Conservation (phyloP, 2,888 invertebrate species). For the Crossocerus cetratus region DNA sequence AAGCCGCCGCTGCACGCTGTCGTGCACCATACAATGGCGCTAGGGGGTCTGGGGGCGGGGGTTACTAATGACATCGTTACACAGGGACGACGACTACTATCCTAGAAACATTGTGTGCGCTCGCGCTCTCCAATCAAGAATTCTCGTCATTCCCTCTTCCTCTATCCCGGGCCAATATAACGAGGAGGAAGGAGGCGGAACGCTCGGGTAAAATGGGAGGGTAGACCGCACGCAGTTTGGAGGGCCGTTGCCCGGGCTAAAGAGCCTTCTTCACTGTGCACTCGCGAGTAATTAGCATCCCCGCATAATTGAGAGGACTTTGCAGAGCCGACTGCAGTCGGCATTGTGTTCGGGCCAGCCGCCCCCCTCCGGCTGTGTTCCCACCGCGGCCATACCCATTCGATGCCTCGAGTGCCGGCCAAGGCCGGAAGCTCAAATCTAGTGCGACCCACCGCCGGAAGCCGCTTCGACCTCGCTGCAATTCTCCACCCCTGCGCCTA, state of each 20-base stretch:
- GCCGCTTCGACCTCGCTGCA: constrained; percentile 53
- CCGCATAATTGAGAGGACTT: constrained; percentile 73
- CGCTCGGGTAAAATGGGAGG: constrained; percentile 38
- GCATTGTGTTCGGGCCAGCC: constrained; percentile 61
- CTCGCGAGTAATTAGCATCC: constrained; percentile 71
- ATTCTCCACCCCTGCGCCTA: constrained; percentile 40
- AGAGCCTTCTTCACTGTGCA: constrained; percentile 60
- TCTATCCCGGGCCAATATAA: constrained; percentile 43
- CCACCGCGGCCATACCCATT: constrained; percentile 56
- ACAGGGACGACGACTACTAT: constrained; percentile 19
- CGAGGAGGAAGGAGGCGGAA: constrained; percentile 14
- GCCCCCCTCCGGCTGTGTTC: constrained; percentile 41
- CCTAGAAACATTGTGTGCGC: constrained; percentile 26
- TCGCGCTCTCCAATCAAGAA: constrained; percentile 35
- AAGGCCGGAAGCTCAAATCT: constrained; percentile 52
- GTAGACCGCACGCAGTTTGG: constrained; percentile 29
- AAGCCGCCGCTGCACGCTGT: too few species aligned
- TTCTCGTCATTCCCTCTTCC: constrained; percentile 49
- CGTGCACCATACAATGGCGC: too few species aligned
- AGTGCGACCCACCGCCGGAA: constrained; percentile 47
- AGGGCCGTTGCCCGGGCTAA: constrained; percentile 45
- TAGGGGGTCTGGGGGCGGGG: too few species aligned
- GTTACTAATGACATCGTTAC: constrained; percentile 26
- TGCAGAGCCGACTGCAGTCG: constrained; percentile 56
- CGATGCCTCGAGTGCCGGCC: constrained; percentile 55